Percentiles rank a stretch among this genome's conserved stretches.
phyloP scores from a whole-genome alignment of 2,113 vertebrate genomes.

The Dasypus novemcinctus region DNA sequence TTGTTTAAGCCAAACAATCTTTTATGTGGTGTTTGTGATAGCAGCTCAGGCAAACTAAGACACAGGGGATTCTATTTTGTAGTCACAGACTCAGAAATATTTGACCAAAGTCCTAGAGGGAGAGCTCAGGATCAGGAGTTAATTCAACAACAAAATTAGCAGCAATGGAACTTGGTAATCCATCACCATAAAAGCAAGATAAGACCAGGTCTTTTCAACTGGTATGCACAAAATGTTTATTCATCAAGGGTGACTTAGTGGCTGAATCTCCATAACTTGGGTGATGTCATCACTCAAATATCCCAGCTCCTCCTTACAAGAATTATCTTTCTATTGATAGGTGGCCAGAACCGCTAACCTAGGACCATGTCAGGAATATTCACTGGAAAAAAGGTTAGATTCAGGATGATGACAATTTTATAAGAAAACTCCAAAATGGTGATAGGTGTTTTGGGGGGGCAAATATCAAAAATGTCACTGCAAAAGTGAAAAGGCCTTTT shows the following conservation, averaged over 20 bases:
- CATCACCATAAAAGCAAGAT: background rate
- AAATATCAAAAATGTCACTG: constrained; percentile 37
- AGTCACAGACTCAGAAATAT: background rate
- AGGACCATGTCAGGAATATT: background rate
- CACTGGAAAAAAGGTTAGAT: background rate
- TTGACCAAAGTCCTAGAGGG: background rate
- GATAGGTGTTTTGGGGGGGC: background rate
- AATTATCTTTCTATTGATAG: background rate
- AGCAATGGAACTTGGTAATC: background rate
- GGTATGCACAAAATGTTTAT: background rate
- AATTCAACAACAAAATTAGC: background rate
- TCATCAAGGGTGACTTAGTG: background rate
- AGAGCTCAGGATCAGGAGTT: background rate
- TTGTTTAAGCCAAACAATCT: too few species aligned
- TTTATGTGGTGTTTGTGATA: too few species aligned
- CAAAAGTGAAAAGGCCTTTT: background rate
- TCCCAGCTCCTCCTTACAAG: constrained; percentile 1
- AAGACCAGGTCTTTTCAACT: background rate
- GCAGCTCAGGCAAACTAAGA: too few species aligned
- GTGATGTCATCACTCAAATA: constrained; percentile 33
- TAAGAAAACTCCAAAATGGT: constrained; percentile 26
- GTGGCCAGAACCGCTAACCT: background rate
- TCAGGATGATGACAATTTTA: background rate
- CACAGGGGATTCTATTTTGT: background rate
- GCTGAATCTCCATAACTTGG: constrained; percentile 14